Percentiles rank a stretch among this genome's conserved stretches.
Evolutionary conservation across 2,888 invertebrate genomes (phyloP).

Genomic region (Pelosia muscerda): DNA sequence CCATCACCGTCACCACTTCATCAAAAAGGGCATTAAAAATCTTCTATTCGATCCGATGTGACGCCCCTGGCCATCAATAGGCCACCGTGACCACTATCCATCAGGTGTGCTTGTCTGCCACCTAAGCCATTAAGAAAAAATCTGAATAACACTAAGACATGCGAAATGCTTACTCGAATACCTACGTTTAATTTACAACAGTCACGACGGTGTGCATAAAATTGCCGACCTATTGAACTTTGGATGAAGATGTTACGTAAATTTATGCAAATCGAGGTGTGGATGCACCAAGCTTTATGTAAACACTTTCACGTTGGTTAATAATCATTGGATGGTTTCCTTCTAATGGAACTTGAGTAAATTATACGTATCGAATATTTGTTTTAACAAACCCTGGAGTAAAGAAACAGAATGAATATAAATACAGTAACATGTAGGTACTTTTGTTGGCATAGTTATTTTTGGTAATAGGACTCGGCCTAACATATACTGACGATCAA

Average conservation of each 20-base stretch:
- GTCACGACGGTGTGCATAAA: conserved; percentile 55
- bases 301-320: conserved; percentile 77
- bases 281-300: conserved; percentile 75
- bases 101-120: too few relatives aligned
- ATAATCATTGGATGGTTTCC: conserved; percentile 50
- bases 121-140: too few relatives aligned
- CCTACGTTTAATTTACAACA: conserved; percentile 61
- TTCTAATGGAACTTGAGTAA: conserved; percentile 11
- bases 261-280: conserved; percentile 71
- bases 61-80: too few relatives aligned
- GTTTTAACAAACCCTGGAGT: background rate
- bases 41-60: too few relatives aligned
- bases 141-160: conserved; percentile 33
- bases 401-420: background rate
- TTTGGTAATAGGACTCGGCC: background rate
- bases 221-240: conserved; percentile 73
- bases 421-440: too few relatives aligned
- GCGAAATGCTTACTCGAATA: conserved; percentile 40
- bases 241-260: conserved; percentile 77
- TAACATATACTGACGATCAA: background rate
- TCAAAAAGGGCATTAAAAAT: too few relatives aligned
- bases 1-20: too few relatives aligned
- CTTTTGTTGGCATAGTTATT: background rate
- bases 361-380: background rate
- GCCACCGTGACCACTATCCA: too few relatives aligned